These are phyloP conservation scores for Callopanchax toddi DNA, from an alignment of 2,113 vertebrate species.

Conservation along the genomic window DNA sequence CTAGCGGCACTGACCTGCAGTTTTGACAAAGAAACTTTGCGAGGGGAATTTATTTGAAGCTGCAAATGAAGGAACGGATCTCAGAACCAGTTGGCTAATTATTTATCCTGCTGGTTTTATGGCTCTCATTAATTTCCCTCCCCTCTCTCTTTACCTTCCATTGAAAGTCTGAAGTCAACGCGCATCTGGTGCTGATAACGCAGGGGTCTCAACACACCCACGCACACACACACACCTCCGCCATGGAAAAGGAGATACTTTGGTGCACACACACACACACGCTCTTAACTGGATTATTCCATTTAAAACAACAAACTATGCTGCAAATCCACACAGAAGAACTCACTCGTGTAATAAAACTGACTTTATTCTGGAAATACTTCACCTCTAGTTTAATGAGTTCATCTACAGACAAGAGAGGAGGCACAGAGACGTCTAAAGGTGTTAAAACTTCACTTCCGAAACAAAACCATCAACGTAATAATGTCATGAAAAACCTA, in stretches of 20 bases:
- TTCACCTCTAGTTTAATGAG: constrained; percentile 34
- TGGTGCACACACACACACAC: constrained; percentile 41
- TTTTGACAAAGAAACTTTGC: constrained; percentile 70
- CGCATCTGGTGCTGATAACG: constrained; percentile 82
- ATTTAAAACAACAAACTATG: constrained; percentile 59
- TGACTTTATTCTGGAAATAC: constrained; percentile 14
- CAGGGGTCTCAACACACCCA: constrained; percentile 61
- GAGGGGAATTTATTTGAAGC: constrained; percentile 59
- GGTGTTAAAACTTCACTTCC: not conserved
- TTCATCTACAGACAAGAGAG: not conserved
- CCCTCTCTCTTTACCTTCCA: constrained; percentile 77
- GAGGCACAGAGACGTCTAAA: too few relatives aligned
- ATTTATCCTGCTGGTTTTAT: constrained; percentile 82
- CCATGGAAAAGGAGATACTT: constrained; percentile 54
- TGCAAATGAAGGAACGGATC: constrained; percentile 68
- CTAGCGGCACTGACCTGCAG: constrained; percentile 21
- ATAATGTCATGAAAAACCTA: too few relatives aligned
- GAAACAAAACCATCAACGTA: too few relatives aligned
- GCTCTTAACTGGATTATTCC: constrained; percentile 63
- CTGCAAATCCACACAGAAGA: constrained; percentile 55
- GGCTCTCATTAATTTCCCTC: constrained; percentile 81
- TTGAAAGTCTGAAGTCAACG: constrained; percentile 79
- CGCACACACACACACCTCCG: constrained; percentile 57
- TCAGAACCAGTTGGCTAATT: constrained; percentile 76
- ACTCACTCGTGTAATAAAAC: constrained; percentile 25